A percentile compares a stretch with the other conserved stretches of the same genome.
Conservation (phyloP, 1,140 invertebrate species). For the Cherax destructor region DNA sequence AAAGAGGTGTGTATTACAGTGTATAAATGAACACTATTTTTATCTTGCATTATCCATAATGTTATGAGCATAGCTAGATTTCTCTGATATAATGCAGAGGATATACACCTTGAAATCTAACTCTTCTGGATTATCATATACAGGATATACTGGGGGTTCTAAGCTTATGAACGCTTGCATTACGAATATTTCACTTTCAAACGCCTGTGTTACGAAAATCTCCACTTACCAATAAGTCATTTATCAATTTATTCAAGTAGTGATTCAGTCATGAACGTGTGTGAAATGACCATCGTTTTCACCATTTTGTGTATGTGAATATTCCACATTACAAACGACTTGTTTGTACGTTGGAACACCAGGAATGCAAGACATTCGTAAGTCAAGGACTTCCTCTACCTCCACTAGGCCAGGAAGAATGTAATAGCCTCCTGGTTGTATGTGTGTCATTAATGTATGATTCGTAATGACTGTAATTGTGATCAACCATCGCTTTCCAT, state of each 20-base stretch:
- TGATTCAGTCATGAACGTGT: no score
- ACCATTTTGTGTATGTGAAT: no score
- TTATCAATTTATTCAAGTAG: no score
- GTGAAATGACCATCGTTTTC: background rate
- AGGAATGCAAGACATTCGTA: no score
- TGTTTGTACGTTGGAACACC: no score
- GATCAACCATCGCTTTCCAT: constrained; percentile 25
- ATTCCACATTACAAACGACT: no score
- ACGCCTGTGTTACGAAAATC: no score
- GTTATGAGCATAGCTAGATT: constrained; percentile 24
- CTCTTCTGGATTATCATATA: constrained; percentile 32
- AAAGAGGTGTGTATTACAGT: constrained; percentile 26
- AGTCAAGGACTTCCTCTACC: background rate
- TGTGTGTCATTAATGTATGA: constrained; percentile 31
- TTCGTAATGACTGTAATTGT: constrained; percentile 35
- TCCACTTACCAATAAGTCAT: no score
- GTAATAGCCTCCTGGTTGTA: constrained; percentile 16
- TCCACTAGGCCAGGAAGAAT: constrained; percentile 20
- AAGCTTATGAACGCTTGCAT: no score
- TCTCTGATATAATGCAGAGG: background rate
- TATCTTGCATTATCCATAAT: constrained; percentile 22
- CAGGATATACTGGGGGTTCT: no score
- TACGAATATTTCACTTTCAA: no score
- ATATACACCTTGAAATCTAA: constrained; percentile 23
- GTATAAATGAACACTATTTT: constrained; percentile 21